These are phyloP conservation scores for Danionella cerebrum DNA, from an alignment of 2,113 vertebrate species.

Conservation along the genomic window DNA sequence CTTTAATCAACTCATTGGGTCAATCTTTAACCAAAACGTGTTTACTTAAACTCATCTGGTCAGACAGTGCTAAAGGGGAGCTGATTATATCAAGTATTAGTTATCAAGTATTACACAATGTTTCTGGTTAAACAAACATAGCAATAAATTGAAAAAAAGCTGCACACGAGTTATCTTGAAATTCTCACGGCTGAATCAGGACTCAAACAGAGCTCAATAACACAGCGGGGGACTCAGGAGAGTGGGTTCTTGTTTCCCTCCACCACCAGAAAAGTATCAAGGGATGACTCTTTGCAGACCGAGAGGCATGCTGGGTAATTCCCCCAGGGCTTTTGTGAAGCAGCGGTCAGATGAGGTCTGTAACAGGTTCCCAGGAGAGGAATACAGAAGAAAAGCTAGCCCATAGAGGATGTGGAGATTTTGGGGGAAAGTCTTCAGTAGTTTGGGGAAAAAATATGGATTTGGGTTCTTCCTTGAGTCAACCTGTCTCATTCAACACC, in stretches of 20 bases:
- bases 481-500: constrained; percentile 27
- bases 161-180: neutral
- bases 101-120: neutral
- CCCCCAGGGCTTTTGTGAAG: constrained; percentile 29
- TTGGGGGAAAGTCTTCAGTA: neutral
- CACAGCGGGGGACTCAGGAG: neutral
- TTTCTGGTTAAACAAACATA: neutral
- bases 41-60: constrained; percentile 1
- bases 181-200: neutral
- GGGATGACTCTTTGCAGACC: constrained; percentile 25
- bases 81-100: neutral
- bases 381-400: neutral
- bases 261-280: constrained; percentile 25
- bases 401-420: neutral
- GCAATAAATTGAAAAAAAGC: neutral
- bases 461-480: constrained; percentile 1
- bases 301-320: constrained; percentile 33
- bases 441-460: neutral
- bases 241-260: constrained; percentile 12
- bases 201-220: constrained; percentile 10
- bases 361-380: constrained; percentile 20
- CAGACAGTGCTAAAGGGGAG: constrained; percentile 6
- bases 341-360: constrained; percentile 21
- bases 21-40: neutral
- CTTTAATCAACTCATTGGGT: neutral